Evolutionary conservation across 1,140 invertebrate species (phyloP), one percentile per base, ranked within the genome.

Genomic region (Sinonovacula constricta): DNA sequence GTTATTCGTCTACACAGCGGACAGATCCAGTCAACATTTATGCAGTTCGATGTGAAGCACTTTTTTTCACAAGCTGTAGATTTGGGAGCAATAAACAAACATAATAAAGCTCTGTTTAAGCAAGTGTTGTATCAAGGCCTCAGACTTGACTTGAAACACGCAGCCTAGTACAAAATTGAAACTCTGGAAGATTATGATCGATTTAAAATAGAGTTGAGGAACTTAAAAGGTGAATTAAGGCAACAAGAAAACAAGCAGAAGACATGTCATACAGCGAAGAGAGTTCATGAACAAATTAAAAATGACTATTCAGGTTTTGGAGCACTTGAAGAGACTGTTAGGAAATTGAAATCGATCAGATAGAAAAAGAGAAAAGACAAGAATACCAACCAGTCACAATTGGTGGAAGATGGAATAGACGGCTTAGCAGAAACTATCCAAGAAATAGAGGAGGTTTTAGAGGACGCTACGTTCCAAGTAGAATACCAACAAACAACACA

Each of bases 61-160:
- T n/a, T 30, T 4, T 30, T 30, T 22, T 65, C 12, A 36, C 14
- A 5, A 5, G 31, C n/a, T n/a, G n/a, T n/a, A n/a, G n/a, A n/a
- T n/a, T n/a, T n/a, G n/a, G n/a, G n/a, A n/a, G n/a, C n/a, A 22
- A 65, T 65, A 36, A 33, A 3, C 3, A 33, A 26, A 36, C 5
- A 45, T 4, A 39, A 22, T 10, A 65, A 65, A 18, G 15, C n/a
- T n/a, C n/a, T n/a, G n/a, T n/a, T n/a, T n/a, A n/a, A n/a, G n/a
- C n/a, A n/a, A n/a, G n/a, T n/a, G 5, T 28, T 65, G 22, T 65
- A 65, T n/a, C 62, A 65, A 65, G 62, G 62, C 3, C 56, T 68
- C 12, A 68, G 7, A 4, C 49, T 15, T 4, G 65, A 53, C 18
- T 28, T 68, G 15, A n/a, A n/a, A n/a, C n/a, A n/a, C n/a, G n/a